These are phyloP conservation scores for Aurelia sp. DNA, from an alignment of 30 jellyfish, hydroid and myxozoan species.

Conservation along the genomic window DNA sequence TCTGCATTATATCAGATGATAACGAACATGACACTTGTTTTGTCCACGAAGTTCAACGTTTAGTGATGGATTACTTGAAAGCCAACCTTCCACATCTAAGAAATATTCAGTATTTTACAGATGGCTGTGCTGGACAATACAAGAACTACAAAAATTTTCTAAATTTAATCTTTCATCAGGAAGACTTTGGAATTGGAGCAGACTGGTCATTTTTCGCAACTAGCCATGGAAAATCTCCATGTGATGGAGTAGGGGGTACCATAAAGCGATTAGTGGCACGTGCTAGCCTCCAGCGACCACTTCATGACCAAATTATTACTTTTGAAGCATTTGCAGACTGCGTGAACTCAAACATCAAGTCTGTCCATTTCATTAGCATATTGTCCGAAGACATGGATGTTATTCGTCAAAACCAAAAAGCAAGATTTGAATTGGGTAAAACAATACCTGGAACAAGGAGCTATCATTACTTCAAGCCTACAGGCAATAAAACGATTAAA, in stretches of 20 bases:
- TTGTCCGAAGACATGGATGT: constrained; percentile 7
- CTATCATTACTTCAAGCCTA: constrained; percentile 30
- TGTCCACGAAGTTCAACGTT: constrained; percentile 33
- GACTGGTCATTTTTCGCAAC: constrained; percentile 55
- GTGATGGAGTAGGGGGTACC: constrained; percentile 38
- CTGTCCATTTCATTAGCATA: neutral
- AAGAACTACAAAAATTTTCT: constrained; percentile 40
- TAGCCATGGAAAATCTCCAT: constrained; percentile 50
- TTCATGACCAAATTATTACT: neutral
- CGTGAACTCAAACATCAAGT: neutral
- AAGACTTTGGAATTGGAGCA: constrained; percentile 52
- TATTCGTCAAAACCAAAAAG: constrained; percentile 11
- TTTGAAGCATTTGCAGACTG: neutral
- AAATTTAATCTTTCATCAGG: constrained; percentile 36
- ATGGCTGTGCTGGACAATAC: constrained; percentile 68
- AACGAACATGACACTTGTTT: constrained; percentile 29
- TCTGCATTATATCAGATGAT: constrained; percentile 66
- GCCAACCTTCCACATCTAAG: constrained; percentile 16
- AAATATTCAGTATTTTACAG: constrained; percentile 30
- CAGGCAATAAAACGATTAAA: neutral
- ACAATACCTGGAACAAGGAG: constrained; percentile 64
- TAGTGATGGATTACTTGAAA: constrained; percentile 9
- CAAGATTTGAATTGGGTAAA: constrained; percentile 18
- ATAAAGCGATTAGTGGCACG: constrained; percentile 17
- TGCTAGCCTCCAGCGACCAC: constrained; percentile 47